Conservation (phyloP, 2,797 vertebrate species). For the Lerista edwardsae region DNA sequence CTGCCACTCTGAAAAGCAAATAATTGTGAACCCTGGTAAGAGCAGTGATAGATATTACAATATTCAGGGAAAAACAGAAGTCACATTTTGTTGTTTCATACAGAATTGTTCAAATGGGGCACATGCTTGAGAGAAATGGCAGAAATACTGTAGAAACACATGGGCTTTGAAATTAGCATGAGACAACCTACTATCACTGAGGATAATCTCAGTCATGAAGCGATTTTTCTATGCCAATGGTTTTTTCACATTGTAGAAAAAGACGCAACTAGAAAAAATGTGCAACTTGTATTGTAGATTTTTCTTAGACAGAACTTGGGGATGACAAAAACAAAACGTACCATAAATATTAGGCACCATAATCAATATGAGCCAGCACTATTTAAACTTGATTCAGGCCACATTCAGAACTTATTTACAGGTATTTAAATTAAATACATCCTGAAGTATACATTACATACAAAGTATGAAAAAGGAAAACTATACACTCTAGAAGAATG, state of each 20-base stretch:
- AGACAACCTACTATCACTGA: too few species aligned
- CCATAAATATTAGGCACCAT: conserved; percentile 76
- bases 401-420: conserved; percentile 93
- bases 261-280: conserved; percentile 65
- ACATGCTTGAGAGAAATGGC: too few species aligned
- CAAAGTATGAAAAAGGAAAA: conserved; percentile 81
- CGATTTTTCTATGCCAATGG: too few species aligned
- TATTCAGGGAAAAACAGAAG: background rate
- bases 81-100: background rate
- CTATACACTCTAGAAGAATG: conserved; percentile 78
- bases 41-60: background rate
- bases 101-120: too few species aligned
- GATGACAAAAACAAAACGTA: conserved; percentile 73
- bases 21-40: background rate
- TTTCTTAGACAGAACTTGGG: conserved; percentile 79
- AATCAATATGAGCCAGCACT: conserved; percentile 80
- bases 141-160: too few species aligned
- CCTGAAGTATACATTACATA: conserved; percentile 86
- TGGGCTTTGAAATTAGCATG: too few species aligned
- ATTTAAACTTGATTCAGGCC: conserved; percentile 84
- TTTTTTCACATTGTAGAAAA: background rate
- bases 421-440: conserved; percentile 94
- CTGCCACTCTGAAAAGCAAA: background rate
- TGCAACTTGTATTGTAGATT: conserved; percentile 76
- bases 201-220: too few species aligned